Evolutionary conservation across 2,888 invertebrate genomes (phyloP).

Genomic region (Chymomyza caudatula): DNA sequence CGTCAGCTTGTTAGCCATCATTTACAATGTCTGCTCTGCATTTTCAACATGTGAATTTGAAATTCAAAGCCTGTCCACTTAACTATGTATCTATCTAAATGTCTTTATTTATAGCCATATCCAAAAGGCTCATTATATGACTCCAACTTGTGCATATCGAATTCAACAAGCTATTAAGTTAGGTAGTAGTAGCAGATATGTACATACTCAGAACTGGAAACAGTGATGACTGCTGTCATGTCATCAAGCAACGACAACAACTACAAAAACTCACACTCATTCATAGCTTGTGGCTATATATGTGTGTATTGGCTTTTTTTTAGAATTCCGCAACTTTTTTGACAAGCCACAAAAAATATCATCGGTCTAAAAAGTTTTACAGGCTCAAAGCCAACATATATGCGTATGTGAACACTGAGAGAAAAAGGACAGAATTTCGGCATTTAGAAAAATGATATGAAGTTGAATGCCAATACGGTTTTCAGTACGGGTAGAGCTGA

Average conservation of each 20-base stretch:
- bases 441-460: constrained; percentile 8
- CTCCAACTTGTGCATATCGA: constrained; percentile 34
- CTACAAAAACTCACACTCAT: constrained; percentile 1
- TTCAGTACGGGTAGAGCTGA: too few relatives aligned
- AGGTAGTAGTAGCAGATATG: constrained; percentile 17
- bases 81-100: neutral
- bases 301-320: neutral
- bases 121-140: neutral
- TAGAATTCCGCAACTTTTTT: neutral
- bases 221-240: constrained; percentile 51
- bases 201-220: constrained; percentile 25
- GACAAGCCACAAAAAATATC: constrained; percentile 1
- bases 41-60: constrained; percentile 5
- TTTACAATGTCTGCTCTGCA: too few relatives aligned
- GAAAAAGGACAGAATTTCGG: neutral
- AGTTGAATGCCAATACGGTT: too few relatives aligned
- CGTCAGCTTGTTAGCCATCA: too few relatives aligned
- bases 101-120: neutral
- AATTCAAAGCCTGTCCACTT: neutral
- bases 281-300: neutral
- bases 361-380: constrained; percentile 4
- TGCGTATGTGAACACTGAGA: constrained; percentile 2
- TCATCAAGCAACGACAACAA: constrained; percentile 44
- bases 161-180: constrained; percentile 52
- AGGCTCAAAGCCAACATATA: neutral